These are phyloP conservation scores for Notoglanidium macrostoma DNA, from an alignment of 2,797 vertebrate species.

Conservation along the genomic window DNA sequence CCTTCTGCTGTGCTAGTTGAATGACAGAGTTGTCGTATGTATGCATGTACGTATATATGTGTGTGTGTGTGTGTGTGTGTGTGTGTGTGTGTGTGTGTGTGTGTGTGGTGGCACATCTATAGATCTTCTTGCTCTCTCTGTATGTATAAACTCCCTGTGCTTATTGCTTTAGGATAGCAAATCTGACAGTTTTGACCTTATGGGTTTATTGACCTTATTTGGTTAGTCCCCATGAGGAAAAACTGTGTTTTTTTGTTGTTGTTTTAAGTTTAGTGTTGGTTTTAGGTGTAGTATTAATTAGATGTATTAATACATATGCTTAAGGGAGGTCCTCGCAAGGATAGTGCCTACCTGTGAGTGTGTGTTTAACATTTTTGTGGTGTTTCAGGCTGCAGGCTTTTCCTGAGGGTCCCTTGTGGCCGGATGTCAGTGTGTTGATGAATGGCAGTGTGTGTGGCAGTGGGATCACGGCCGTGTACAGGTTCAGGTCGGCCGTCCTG, in stretches of 20 bases:
- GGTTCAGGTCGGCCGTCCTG: conserved; percentile 34
- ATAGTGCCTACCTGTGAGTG: not conserved
- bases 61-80: conserved; percentile 24
- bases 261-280: not conserved
- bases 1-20: conserved; percentile 19
- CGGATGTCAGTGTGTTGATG: conserved; percentile 10
- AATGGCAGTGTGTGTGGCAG: conserved; percentile 47
- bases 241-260: not conserved
- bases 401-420: conserved; percentile 40
- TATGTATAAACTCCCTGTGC: not conserved
- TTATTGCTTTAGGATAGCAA: not conserved
- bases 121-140: not conserved
- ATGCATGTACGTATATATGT: conserved; percentile 14
- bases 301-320: not conserved
- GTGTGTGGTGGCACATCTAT: not conserved
- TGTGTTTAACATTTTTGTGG: conserved; percentile 50
- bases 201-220: not conserved
- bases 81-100: not conserved
- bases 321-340: not conserved
- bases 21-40: not conserved
- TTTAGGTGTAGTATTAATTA: not conserved
- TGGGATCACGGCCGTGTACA: conserved; percentile 41
- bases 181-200: not conserved
- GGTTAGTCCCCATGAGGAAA: too few species aligned
- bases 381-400: conserved; percentile 53